These are phyloP conservation scores for Ashinkailepas kermadecensis DNA, from an alignment of 2,888 invertebrate species.

Conservation along the genomic window DNA sequence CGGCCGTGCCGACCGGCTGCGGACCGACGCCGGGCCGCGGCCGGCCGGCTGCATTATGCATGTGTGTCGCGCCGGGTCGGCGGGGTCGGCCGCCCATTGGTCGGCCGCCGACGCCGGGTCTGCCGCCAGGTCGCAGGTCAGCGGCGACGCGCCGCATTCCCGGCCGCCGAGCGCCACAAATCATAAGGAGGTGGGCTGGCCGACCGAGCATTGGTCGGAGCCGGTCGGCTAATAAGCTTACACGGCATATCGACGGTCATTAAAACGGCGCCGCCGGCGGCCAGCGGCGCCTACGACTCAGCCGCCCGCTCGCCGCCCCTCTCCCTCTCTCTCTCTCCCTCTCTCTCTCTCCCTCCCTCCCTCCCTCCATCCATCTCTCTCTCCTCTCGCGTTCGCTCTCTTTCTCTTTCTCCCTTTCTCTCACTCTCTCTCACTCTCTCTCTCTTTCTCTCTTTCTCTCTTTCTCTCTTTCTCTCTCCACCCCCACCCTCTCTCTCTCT, in stretches of 20 bases:
- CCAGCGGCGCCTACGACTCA: background rate
- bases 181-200: background rate
- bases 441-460: too few species aligned
- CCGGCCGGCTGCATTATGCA: background rate
- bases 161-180: background rate
- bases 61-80: conserved; percentile 17
- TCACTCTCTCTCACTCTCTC: too few species aligned
- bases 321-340: too few species aligned
- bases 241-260: conserved; percentile 16
- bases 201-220: background rate
- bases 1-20: background rate
- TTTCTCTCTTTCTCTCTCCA: too few species aligned
- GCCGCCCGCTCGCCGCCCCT: background rate
- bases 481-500: too few species aligned
- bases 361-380: too few species aligned
- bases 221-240: conserved; percentile 13
- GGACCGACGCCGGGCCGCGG: too few species aligned
- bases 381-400: too few species aligned
- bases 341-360: too few species aligned
- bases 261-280: conserved; percentile 10
- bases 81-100: background rate
- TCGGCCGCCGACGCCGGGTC: background rate
- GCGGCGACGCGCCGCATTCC: background rate
- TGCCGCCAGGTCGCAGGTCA: background rate
- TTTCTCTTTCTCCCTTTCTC: too few species aligned